Percentiles rank a stretch among this genome's conserved stretches.
Conservation (phyloP, 2,797 vertebrate species). For the Poeciliopsis paucimaculata region DNA sequence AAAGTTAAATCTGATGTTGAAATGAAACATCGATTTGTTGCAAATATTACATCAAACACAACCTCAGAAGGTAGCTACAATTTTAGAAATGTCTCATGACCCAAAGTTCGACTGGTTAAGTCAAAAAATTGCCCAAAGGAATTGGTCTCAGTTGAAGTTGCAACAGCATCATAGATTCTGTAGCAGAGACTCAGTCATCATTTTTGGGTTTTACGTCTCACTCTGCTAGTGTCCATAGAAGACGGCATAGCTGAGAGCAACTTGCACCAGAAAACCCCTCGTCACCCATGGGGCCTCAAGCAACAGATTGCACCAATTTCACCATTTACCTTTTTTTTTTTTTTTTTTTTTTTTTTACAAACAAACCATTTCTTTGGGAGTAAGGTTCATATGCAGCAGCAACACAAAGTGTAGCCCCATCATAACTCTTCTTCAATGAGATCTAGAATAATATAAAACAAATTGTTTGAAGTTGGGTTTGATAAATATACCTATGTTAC, state of each 20-base stretch:
- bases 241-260: not conserved
- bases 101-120: not conserved
- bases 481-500: too few species aligned
- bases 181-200: not conserved
- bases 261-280: not conserved
- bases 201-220: not conserved
- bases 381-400: not conserved
- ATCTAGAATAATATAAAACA: not conserved
- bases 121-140: not conserved
- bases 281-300: not conserved
- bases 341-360: not conserved
- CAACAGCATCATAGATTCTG: not conserved
- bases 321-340: not conserved
- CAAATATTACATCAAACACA: not conserved
- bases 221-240: not conserved
- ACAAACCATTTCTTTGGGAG: not conserved
- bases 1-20: not conserved
- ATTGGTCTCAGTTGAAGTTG: not conserved
- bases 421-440: not conserved
- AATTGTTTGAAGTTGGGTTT: not conserved
- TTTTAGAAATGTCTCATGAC: not conserved
- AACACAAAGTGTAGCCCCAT: not conserved
- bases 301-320: conserved; percentile 3
- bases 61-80: not conserved
- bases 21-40: not conserved